Percentiles rank a stretch among this genome's conserved stretches.
These are phyloP conservation scores for Morone chrysops DNA, from an alignment of 2,113 vertebrate species.

Conservation along the genomic window DNA sequence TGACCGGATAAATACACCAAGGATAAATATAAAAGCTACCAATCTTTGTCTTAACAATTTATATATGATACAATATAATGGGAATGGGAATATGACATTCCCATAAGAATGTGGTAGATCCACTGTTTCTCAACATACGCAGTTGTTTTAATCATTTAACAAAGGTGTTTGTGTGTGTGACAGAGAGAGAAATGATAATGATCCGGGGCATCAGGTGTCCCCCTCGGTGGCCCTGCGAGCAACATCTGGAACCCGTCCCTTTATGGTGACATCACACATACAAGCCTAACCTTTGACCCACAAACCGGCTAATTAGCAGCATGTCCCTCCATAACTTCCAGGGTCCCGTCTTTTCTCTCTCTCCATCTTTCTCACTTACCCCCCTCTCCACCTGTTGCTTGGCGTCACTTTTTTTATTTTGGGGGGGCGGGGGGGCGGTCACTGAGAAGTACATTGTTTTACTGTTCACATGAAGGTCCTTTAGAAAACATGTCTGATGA, in stretches of 20 bases:
- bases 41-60: no score
- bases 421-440: not conserved
- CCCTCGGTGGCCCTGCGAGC: slow-evolving; percentile 52
- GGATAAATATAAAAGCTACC: no score
- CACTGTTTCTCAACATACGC: slow-evolving; percentile 2
- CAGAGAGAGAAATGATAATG: slow-evolving; percentile 57
- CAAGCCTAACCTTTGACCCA: slow-evolving; percentile 79
- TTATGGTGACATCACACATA: slow-evolving; percentile 75
- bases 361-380: slow-evolving; percentile 43
- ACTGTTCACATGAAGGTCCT: not conserved
- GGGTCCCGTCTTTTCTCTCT: slow-evolving; percentile 52
- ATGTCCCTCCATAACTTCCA: slow-evolving; percentile 69
- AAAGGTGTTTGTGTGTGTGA: slow-evolving; percentile 46
- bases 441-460: slow-evolving; percentile 6
- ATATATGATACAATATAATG: no score
- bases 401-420: slow-evolving; percentile 52
- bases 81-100: no score
- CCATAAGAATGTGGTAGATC: no score
- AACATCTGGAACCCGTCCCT: slow-evolving; percentile 80
- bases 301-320: slow-evolving; percentile 82
- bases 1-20: no score
- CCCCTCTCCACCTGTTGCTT: slow-evolving; percentile 75
- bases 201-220: slow-evolving; percentile 63
- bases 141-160: slow-evolving; percentile 19
- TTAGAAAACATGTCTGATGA: not conserved